Conservation (phyloP, 2,113 vertebrate species). For the Naja naja region DNA sequence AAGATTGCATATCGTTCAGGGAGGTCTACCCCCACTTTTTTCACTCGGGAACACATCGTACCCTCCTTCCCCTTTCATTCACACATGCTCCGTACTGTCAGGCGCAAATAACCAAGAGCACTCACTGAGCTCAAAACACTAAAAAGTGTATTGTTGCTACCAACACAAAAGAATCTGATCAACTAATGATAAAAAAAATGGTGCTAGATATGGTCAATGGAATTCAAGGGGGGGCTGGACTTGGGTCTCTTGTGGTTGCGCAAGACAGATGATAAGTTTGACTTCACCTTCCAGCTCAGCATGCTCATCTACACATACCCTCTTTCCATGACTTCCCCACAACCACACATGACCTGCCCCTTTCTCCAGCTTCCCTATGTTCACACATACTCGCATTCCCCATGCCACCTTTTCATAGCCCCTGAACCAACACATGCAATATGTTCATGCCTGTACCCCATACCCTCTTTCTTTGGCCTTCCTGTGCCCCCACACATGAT, state of each 20-base stretch:
- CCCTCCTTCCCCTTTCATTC: neutral
- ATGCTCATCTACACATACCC: neutral
- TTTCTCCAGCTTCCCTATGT: neutral
- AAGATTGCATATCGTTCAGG: neutral
- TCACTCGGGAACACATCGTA: neutral
- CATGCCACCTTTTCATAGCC: neutral
- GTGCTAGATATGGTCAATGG: neutral
- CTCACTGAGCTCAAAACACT: neutral
- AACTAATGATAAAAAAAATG: neutral
- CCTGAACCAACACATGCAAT: neutral
- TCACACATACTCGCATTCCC: neutral
- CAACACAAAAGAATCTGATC: neutral
- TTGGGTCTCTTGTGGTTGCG: neutral
- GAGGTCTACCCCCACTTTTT: neutral
- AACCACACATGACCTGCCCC: neutral
- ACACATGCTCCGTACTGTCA: neutral
- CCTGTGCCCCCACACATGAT: neutral
- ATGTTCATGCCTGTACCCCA: neutral
- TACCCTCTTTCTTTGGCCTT: neutral
- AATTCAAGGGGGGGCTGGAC: neutral
- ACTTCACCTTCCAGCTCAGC: neutral
- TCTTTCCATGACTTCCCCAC: neutral
- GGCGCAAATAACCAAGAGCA: neutral
- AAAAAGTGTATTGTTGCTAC: neutral
- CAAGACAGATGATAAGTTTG: neutral